A percentile compares a stretch with the other conserved stretches of the same genome.
phyloP scores from a whole-genome alignment of 2,113 vertebrate species.

The Verasper variegatus region DNA sequence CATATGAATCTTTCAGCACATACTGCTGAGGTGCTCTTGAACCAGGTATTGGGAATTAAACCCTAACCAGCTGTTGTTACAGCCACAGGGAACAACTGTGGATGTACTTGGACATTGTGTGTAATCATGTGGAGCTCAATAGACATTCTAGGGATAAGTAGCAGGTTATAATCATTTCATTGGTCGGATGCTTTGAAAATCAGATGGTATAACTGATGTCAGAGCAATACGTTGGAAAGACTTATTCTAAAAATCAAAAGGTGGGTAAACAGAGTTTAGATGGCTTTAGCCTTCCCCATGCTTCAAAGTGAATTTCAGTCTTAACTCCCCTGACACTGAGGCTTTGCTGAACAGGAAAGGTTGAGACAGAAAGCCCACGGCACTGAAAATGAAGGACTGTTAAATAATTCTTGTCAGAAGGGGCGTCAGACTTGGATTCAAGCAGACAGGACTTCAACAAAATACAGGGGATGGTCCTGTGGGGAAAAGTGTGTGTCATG shows the following conservation, averaged over 20 bases:
- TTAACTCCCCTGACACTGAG: slow-evolving; percentile 60
- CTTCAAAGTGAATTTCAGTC: slow-evolving; percentile 54
- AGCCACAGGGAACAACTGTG: background rate
- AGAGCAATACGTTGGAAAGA: slow-evolving; percentile 10
- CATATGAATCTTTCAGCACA: background rate
- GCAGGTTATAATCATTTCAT: slow-evolving; percentile 26
- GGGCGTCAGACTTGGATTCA: slow-evolving; percentile 55
- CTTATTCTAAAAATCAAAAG: slow-evolving; percentile 42
- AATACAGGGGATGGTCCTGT: slow-evolving; percentile 43
- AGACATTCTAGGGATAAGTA: slow-evolving; percentile 1
- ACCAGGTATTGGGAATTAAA: too few species aligned
- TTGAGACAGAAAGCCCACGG: slow-evolving; percentile 69
- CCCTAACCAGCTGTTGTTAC: background rate
- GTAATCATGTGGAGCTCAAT: slow-evolving; percentile 1
- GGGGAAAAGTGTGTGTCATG: slow-evolving; percentile 54
- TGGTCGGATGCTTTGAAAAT: slow-evolving; percentile 16
- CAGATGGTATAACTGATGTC: slow-evolving; percentile 19
- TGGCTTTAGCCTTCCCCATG: slow-evolving; percentile 45
- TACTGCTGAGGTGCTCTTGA: too few species aligned
- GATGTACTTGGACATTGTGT: background rate
- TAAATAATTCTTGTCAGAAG: slow-evolving; percentile 70
- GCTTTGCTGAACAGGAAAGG: slow-evolving; percentile 62
- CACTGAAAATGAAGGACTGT: slow-evolving; percentile 64
- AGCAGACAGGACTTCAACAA: slow-evolving; percentile 54
- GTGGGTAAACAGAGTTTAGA: slow-evolving; percentile 55